A percentile compares a stretch with the other conserved stretches of the same genome.
Evolutionary conservation across 2,888 invertebrate genomes (phyloP).

Genomic region (Sesamia inferens): DNA sequence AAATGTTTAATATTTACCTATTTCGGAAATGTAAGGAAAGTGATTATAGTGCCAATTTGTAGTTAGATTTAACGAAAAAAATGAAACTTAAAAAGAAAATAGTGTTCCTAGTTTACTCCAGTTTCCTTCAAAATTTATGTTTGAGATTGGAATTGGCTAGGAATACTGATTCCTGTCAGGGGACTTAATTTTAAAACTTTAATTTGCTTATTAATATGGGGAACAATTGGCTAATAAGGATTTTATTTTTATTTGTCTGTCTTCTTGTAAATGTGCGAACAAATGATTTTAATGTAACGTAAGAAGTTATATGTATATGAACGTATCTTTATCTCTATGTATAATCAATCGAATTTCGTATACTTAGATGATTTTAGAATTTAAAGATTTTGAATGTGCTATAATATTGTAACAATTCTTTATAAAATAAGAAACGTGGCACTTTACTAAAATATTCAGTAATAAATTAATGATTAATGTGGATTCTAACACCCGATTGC

Average conservation of each 20-base stretch:
- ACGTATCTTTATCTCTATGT: not conserved
- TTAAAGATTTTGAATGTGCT: not conserved
- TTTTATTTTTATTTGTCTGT: slow-evolving; percentile 13
- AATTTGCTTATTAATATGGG: slow-evolving; percentile 37
- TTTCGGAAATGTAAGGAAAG: slow-evolving; percentile 46
- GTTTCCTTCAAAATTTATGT: not conserved
- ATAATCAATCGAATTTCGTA: slow-evolving; percentile 17
- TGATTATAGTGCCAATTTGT: slow-evolving; percentile 65
- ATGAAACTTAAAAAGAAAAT: slow-evolving; percentile 28
- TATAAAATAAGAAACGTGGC: slow-evolving; percentile 25
- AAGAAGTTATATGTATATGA: not conserved
- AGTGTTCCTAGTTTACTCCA: slow-evolving; percentile 10
- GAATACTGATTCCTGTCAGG: slow-evolving; percentile 24
- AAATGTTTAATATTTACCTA: slow-evolving; percentile 45
- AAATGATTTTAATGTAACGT: slow-evolving; percentile 19
- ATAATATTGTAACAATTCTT: slow-evolving; percentile 21
- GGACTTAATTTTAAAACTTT: slow-evolving; percentile 41
- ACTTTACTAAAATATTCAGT: slow-evolving; percentile 28
- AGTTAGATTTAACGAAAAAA: slow-evolving; percentile 45
- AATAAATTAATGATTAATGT: not conserved
- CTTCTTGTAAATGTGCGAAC: slow-evolving; percentile 19
- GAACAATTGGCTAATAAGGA: slow-evolving; percentile 37
- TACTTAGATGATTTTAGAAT: slow-evolving; percentile 7
- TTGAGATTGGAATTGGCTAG: slow-evolving; percentile 5
- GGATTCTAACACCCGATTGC: slow-evolving; percentile 8